These are phyloP conservation scores for Clanis bilineata DNA, from an alignment of 2,888 invertebrate genomes.

Conservation along the genomic window DNA sequence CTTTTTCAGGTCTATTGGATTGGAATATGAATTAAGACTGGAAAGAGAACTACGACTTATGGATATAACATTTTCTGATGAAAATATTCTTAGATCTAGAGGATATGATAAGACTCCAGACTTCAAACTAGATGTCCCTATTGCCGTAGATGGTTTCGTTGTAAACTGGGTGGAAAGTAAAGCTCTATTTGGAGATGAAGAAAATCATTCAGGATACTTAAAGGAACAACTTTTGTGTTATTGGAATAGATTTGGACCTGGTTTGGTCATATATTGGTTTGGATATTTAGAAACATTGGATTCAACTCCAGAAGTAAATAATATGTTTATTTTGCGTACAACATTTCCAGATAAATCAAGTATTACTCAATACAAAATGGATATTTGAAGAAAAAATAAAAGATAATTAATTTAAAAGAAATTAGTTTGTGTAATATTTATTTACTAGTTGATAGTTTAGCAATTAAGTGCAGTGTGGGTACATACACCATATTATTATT, in stretches of 20 bases:
- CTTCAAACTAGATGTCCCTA: slow-evolving; percentile 93
- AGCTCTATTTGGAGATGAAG: slow-evolving; percentile 94
- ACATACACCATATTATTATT: too few species aligned
- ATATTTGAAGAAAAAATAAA: too few species aligned
- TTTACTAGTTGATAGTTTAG: too few species aligned
- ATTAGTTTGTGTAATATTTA: too few species aligned
- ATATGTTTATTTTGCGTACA: slow-evolving; percentile 80
- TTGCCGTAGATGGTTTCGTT: slow-evolving; percentile 91
- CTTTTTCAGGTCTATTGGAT: slow-evolving; percentile 86
- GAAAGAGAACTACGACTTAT: slow-evolving; percentile 81
- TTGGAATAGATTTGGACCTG: slow-evolving; percentile 97
- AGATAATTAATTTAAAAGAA: too few species aligned
- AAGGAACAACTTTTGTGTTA: slow-evolving; percentile 94
- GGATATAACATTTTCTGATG: slow-evolving; percentile 84
- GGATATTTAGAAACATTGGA: slow-evolving; percentile 89
- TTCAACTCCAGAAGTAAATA: slow-evolving; percentile 85
- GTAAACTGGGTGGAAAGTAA: slow-evolving; percentile 98
- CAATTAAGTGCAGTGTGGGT: too few species aligned
- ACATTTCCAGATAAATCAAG: slow-evolving; percentile 77
- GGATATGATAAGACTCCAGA: slow-evolving; percentile 98
- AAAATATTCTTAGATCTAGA: slow-evolving; percentile 88
- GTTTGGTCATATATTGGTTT: slow-evolving; percentile 98
- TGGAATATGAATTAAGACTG: slow-evolving; percentile 92
- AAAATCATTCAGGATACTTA: slow-evolving; percentile 90
- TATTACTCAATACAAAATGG: slow-evolving; percentile 72